Evolutionary conservation across 1,140 invertebrate species (phyloP).

Genomic region (Cephus cinctus): DNA sequence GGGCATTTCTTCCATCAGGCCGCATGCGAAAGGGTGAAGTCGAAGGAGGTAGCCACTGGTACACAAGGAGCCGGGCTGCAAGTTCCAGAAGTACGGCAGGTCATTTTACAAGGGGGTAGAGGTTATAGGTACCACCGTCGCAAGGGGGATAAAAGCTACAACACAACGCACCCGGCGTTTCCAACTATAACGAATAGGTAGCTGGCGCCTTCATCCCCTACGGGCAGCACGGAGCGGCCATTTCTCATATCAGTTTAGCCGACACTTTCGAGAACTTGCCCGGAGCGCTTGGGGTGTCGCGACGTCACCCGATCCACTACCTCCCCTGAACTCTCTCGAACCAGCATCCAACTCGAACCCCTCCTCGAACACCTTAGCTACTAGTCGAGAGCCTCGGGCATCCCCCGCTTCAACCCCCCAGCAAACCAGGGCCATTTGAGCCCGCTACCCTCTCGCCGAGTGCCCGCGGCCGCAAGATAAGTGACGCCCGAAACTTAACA

Average conservation of each 20-base stretch:
- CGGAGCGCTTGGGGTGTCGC: slow-evolving; percentile 39
- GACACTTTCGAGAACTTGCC: slow-evolving; percentile 54
- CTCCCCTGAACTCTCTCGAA: slow-evolving; percentile 27
- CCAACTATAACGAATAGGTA: slow-evolving; percentile 45
- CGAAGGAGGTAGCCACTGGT: slow-evolving; percentile 16
- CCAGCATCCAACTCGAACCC: slow-evolving; percentile 3
- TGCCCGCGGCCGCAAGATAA: slow-evolving; percentile 44
- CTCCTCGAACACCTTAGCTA: background rate
- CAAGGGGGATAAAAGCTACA: too few species aligned
- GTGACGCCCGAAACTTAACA: slow-evolving; percentile 45
- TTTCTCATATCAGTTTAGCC: slow-evolving; percentile 56
- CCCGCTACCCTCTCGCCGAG: slow-evolving; percentile 13
- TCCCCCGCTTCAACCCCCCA: slow-evolving; percentile 17
- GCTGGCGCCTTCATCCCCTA: slow-evolving; percentile 41
- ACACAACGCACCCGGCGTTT: slow-evolving; percentile 37
- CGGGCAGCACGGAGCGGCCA: slow-evolving; percentile 52
- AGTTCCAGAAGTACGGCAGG: slow-evolving; percentile 15
- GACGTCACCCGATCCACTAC: slow-evolving; percentile 47
- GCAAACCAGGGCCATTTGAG: slow-evolving; percentile 13
- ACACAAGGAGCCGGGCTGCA: slow-evolving; percentile 22
- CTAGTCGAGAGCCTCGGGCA: slow-evolving; percentile 1
- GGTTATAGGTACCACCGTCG: background rate
- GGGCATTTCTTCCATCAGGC: too few species aligned
- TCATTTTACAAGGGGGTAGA: too few species aligned
- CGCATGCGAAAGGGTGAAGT: slow-evolving; percentile 4